phyloP scores from a whole-genome alignment of 2,888 invertebrate species.

The Laothoe populi region DNA sequence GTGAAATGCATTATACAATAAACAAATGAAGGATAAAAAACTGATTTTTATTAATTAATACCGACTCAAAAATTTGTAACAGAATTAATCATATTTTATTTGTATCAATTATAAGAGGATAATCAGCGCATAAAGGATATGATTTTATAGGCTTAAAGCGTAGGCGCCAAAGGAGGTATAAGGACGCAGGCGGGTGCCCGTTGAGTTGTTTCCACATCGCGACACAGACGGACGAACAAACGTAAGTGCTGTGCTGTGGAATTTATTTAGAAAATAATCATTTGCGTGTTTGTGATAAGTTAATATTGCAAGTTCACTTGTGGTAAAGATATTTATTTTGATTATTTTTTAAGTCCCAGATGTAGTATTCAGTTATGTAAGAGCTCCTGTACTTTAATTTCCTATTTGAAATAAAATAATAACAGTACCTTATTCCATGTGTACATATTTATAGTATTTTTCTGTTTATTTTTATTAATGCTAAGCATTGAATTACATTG shows the following conservation, averaged over 20 bases:
- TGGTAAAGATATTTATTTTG: not conserved
- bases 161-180: slow-evolving; percentile 71
- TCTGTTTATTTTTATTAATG: too few relatives aligned
- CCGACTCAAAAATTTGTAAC: not conserved
- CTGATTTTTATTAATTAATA: not conserved
- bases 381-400: too few relatives aligned
- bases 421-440: too few relatives aligned
- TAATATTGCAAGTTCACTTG: not conserved
- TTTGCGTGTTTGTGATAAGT: slow-evolving; percentile 9
- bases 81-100: not conserved
- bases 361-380: too few relatives aligned
- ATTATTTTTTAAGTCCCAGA: too few relatives aligned
- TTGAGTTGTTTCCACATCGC: slow-evolving; percentile 65
- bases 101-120: slow-evolving; percentile 13
- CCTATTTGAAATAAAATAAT: too few relatives aligned
- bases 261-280: slow-evolving; percentile 31
- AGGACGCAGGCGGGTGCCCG: slow-evolving; percentile 55
- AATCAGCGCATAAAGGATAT: slow-evolving; percentile 35
- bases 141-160: slow-evolving; percentile 48
- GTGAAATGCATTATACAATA: slow-evolving; percentile 31
- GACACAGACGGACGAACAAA: slow-evolving; percentile 65
- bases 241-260: slow-evolving; percentile 63
- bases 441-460: too few relatives aligned
- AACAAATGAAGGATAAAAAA: not conserved
- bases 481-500: too few relatives aligned